Evolutionary conservation across 2,113 vertebrate genomes (phyloP).

Genomic region (Thunnus thynnus): DNA sequence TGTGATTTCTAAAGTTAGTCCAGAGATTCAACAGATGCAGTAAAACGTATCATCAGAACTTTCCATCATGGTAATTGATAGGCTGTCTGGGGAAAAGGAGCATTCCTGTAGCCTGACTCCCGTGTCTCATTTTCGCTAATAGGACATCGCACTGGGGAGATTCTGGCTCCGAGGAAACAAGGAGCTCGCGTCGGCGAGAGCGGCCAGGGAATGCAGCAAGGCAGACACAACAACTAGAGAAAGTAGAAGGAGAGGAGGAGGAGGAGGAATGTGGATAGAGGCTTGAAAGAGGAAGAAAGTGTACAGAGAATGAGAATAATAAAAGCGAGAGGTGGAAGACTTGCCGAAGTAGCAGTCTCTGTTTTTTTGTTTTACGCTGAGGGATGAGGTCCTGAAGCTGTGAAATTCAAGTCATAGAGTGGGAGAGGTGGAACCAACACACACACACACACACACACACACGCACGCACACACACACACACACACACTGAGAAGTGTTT

Average conservation of each 20-base stretch:
- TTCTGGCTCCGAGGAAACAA: conserved; percentile 40
- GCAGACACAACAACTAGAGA: conserved; percentile 69
- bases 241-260: conserved; percentile 7
- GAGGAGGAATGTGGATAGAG: conserved; percentile 13
- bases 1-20: conserved; percentile 60
- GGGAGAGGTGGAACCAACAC: conserved; percentile 47
- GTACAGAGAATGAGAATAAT: conserved; percentile 36
- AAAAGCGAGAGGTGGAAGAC: neutral
- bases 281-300: conserved; percentile 14
- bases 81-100: conserved; percentile 66
- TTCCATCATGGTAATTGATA: conserved; percentile 73
- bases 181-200: conserved; percentile 1
- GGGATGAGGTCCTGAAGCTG: conserved; percentile 61
- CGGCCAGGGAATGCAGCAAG: conserved; percentile 19
- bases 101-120: conserved; percentile 72
- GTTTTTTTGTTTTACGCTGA: conserved; percentile 67
- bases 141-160: conserved; percentile 51
- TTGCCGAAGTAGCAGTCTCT: conserved; percentile 69
- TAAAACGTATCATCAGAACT: conserved; percentile 65
- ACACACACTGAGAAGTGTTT: conserved; percentile 47
- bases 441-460: conserved; percentile 37
- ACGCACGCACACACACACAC: conserved; percentile 37
- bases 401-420: conserved; percentile 68
- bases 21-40: conserved; percentile 60
- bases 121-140: conserved; percentile 71